Conservation (phyloP, 2,888 invertebrate species). For the Agrochola circellaris region DNA sequence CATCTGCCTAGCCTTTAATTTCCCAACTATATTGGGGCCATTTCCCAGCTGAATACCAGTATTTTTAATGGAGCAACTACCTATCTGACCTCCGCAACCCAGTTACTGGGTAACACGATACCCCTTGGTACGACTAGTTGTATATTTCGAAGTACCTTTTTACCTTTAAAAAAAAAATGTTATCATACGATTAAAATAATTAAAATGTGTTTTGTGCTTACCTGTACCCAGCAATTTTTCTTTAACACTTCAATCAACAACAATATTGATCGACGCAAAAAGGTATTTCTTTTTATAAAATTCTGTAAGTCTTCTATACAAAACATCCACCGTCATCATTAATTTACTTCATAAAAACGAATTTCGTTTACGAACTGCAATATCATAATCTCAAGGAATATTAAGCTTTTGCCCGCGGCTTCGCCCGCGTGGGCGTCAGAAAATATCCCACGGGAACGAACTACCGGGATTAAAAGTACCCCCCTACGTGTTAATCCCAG, state of each 20-base stretch:
- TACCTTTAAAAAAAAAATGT: accelerated
- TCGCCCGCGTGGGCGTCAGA: too few relatives aligned
- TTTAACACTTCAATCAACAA: constrained; percentile 43
- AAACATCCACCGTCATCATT: constrained; percentile 38
- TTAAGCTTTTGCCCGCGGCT: neutral
- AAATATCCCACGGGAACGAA: too few relatives aligned
- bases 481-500: too few relatives aligned
- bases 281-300: constrained; percentile 19
- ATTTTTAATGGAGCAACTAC: too few relatives aligned
- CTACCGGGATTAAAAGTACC: too few relatives aligned
- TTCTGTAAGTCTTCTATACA: constrained; percentile 4
- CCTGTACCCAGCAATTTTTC: constrained; percentile 31
- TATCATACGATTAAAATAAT: neutral
- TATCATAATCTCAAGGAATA: constrained; percentile 39
- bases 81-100: too few relatives aligned
- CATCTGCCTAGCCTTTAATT: too few relatives aligned
- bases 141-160: neutral
- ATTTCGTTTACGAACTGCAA: constrained; percentile 45
- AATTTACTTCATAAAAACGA: constrained; percentile 32
- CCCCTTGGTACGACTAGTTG: too few relatives aligned
- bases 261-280: constrained; percentile 17
- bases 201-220: constrained; percentile 10
- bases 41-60: too few relatives aligned
- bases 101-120: too few relatives aligned
- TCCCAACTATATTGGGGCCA: too few relatives aligned